These are phyloP conservation scores for Pteropus rufus DNA, from an alignment of 2,797 vertebrate species.

Conservation along the genomic window DNA sequence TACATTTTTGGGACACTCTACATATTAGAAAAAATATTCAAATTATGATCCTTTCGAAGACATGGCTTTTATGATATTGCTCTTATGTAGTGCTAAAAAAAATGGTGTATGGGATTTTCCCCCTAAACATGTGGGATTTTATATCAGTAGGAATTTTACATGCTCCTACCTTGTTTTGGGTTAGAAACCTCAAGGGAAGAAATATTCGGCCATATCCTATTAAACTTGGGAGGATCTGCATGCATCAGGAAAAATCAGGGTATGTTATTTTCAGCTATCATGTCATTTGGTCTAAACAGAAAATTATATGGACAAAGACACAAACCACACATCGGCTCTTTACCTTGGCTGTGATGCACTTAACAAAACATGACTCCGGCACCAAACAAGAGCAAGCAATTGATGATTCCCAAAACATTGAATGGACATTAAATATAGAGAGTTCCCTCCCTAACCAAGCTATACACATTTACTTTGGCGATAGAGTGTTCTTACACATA, in stretches of 20 bases:
- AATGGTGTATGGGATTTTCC: slow-evolving; percentile 32
- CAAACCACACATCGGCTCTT: slow-evolving; percentile 87
- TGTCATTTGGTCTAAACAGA: slow-evolving; percentile 76
- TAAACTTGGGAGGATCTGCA: slow-evolving; percentile 91
- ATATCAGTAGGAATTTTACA: slow-evolving; percentile 84
- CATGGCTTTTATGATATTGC: neutral
- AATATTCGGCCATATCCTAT: slow-evolving; percentile 96
- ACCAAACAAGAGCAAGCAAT: slow-evolving; percentile 89
- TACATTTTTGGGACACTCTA: slow-evolving; percentile 10
- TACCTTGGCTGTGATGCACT: slow-evolving; percentile 85
- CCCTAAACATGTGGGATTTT: slow-evolving; percentile 76
- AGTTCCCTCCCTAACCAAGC: slow-evolving; percentile 46
- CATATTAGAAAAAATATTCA: slow-evolving; percentile 30
- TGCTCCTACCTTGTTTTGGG: slow-evolving; percentile 99
- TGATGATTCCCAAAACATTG: slow-evolving; percentile 89
- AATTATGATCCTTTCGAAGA: slow-evolving; percentile 53
- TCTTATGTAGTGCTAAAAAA: slow-evolving; percentile 46
- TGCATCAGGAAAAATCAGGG: slow-evolving; percentile 94
- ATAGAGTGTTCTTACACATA: slow-evolving; percentile 54
- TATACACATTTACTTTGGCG: slow-evolving; percentile 3
- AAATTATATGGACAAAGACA: slow-evolving; percentile 89
- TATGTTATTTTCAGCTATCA: slow-evolving; percentile 91
- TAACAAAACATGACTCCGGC: slow-evolving; percentile 85
- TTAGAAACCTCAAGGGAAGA: slow-evolving; percentile 99
- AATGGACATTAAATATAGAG: slow-evolving; percentile 80